Evolutionary conservation across 1,140 invertebrate species (phyloP).

Genomic region (Drosophila oshimai): DNA sequence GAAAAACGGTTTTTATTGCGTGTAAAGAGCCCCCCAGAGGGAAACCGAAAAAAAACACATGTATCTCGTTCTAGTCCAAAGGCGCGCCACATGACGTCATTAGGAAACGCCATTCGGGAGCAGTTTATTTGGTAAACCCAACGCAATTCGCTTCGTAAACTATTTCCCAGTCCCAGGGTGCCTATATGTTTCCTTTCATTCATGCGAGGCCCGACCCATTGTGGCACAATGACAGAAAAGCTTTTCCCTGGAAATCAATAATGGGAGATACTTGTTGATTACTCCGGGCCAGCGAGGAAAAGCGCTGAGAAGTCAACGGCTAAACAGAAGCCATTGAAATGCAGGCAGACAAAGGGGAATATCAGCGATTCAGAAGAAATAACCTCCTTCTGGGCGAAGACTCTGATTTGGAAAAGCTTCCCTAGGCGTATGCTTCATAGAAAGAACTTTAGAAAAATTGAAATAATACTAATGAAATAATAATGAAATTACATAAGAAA

Average conservation of each 20-base stretch:
- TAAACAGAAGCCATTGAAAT: slow-evolving; percentile 43
- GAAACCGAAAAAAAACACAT: slow-evolving; percentile 9
- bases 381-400: not conserved
- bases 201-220: slow-evolving; percentile 27
- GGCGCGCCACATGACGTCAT: slow-evolving; percentile 73
- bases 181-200: slow-evolving; percentile 48
- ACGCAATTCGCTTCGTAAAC: slow-evolving; percentile 14
- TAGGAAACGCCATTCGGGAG: slow-evolving; percentile 21
- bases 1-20: slow-evolving; percentile 70
- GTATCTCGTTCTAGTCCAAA: slow-evolving; percentile 13
- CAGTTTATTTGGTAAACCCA: slow-evolving; percentile 51
- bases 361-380: not conserved
- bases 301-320: slow-evolving; percentile 42
- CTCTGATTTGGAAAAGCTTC: not conserved
- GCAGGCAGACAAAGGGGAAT: slow-evolving; percentile 16
- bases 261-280: slow-evolving; percentile 66
- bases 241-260: slow-evolving; percentile 60
- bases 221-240: slow-evolving; percentile 36
- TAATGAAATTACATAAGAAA: too few relatives aligned
- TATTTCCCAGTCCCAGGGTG: slow-evolving; percentile 15
- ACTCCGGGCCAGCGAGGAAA: slow-evolving; percentile 10
- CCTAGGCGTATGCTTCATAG: too few relatives aligned
- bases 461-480: too few relatives aligned
- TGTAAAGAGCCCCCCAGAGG: slow-evolving; percentile 41
- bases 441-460: not conserved